phyloP scores from a whole-genome alignment of 2,797 vertebrate species.

The Malacoctenus gilli region DNA sequence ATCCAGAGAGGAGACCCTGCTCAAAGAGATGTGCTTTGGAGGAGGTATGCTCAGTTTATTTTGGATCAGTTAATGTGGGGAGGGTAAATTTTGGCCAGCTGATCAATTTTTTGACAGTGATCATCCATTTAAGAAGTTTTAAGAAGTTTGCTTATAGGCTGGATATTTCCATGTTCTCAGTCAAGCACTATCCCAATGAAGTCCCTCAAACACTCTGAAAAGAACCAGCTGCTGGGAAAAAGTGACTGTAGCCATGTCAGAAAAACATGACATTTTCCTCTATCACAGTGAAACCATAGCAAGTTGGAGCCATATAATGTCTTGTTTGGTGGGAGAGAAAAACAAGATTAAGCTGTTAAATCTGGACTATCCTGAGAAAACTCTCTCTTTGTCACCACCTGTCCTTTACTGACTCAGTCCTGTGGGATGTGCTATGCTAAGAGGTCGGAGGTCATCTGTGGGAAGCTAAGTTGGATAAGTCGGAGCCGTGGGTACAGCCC shows the following conservation, averaged over 20 bases:
- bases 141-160: no score
- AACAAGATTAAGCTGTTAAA: no score
- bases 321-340: no score
- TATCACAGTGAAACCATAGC: no score
- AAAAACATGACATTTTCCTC: slow-evolving; percentile 7
- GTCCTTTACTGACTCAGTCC: slow-evolving; percentile 25
- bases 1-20: slow-evolving; percentile 86
- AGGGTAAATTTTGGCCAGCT: not conserved
- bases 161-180: not conserved
- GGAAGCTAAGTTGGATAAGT: slow-evolving; percentile 43
- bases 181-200: not conserved
- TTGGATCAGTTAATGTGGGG: no score
- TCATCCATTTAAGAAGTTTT: no score
- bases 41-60: slow-evolving; percentile 82
- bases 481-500: slow-evolving; percentile 12
- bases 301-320: no score
- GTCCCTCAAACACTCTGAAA: not conserved
- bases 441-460: slow-evolving; percentile 49
- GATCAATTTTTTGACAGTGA: not conserved
- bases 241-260: not conserved
- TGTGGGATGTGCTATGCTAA: slow-evolving; percentile 30
- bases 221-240: slow-evolving; percentile 16
- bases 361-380: no score
- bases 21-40: slow-evolving; percentile 90
- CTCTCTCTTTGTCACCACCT: no score